phyloP scores from a whole-genome alignment of 2,888 invertebrate genomes.

The Pherbina coryleti region DNA sequence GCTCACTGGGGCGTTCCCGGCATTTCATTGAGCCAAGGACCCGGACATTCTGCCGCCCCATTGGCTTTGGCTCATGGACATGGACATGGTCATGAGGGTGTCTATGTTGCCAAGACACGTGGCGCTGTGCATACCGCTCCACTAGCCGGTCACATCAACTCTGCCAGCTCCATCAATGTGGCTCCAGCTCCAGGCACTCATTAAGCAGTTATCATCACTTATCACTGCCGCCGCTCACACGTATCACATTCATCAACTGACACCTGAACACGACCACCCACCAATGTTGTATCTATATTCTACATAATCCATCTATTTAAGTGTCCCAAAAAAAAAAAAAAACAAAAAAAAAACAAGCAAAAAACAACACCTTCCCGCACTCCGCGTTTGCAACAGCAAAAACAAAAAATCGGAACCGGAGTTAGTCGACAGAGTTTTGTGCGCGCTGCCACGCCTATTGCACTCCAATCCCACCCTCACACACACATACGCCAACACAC shows the following conservation, averaged over 20 bases:
- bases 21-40: slow-evolving; percentile 64
- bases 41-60: slow-evolving; percentile 48
- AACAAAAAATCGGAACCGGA: background rate
- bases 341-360: too few relatives aligned
- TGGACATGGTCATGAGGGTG: slow-evolving; percentile 50
- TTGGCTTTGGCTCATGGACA: slow-evolving; percentile 44
- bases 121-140: slow-evolving; percentile 71
- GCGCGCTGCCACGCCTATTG: slow-evolving; percentile 3
- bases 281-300: slow-evolving; percentile 28
- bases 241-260: background rate
- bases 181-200: slow-evolving; percentile 67
- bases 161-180: slow-evolving; percentile 65
- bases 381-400: background rate
- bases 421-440: slow-evolving; percentile 24
- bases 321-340: background rate
- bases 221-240: slow-evolving; percentile 48
- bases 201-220: slow-evolving; percentile 55
- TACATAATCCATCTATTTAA: slow-evolving; percentile 7
- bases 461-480: background rate
- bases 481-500: background rate
- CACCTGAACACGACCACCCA: slow-evolving; percentile 13
- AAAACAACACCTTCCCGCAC: background rate
- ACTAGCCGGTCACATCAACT: slow-evolving; percentile 67
- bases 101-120: slow-evolving; percentile 68
- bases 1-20: slow-evolving; percentile 66